A percentile compares a stretch with the other conserved stretches of the same genome.
Evolutionary conservation across 2,888 invertebrate genomes (phyloP).

Genomic region (Amiota mariae): DNA sequence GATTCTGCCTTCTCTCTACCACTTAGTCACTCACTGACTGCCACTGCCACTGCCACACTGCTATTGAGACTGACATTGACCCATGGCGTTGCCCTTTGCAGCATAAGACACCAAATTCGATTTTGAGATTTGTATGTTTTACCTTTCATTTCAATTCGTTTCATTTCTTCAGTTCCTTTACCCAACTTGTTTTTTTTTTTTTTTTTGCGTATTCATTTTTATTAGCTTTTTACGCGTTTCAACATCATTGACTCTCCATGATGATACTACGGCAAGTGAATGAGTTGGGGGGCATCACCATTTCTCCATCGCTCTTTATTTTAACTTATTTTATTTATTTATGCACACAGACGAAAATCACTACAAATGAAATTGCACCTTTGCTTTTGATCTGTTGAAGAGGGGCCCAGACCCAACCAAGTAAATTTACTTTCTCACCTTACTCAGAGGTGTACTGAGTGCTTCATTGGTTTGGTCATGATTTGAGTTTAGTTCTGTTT

Average conservation of each 20-base stretch:
- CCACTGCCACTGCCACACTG: constrained; percentile 38
- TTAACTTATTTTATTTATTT: constrained; percentile 46
- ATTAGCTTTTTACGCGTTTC: constrained; percentile 18
- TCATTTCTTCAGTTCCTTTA: background rate
- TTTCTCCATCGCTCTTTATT: background rate
- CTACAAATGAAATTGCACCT: constrained; percentile 41
- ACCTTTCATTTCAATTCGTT: background rate
- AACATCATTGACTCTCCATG: no score
- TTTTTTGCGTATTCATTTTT: background rate
- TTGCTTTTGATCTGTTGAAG: constrained; percentile 22
- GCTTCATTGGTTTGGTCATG: background rate
- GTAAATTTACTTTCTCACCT: constrained; percentile 18
- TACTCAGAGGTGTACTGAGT: background rate
- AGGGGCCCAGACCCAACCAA: background rate
- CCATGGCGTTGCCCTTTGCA: background rate
- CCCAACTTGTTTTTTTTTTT: background rate
- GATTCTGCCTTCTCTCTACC: no score
- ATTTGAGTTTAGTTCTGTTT: background rate
- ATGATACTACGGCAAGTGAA: no score
- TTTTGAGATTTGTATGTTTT: constrained; percentile 17
- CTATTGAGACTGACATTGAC: constrained; percentile 8
- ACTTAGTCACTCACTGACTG: no score
- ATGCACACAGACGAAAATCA: constrained; percentile 37
- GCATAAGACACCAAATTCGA: constrained; percentile 20
- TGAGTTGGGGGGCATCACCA: background rate